phyloP scores from a whole-genome alignment of 1,140 invertebrate genomes.

The Coboldia fuscipes region DNA sequence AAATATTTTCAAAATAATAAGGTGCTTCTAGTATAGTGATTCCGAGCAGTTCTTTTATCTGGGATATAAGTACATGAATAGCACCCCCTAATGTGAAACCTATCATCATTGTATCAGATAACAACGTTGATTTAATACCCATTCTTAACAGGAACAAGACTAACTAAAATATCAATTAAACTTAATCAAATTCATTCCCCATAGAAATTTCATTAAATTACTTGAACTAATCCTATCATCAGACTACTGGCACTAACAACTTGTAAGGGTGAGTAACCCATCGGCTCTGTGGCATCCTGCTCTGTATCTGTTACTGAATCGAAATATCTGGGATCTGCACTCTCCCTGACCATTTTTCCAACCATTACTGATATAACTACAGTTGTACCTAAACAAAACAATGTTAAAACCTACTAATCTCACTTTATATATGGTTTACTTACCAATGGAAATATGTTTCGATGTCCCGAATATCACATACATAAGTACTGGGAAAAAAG shows the following conservation, averaged over 20 bases:
- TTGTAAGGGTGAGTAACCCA: constrained; percentile 32
- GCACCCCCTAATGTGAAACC: constrained; percentile 63
- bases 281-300: constrained; percentile 3
- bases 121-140: constrained; percentile 54
- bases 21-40: constrained; percentile 32
- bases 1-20: constrained; percentile 44
- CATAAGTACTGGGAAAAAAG: constrained; percentile 71
- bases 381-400: constrained; percentile 48
- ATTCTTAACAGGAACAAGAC: constrained; percentile 55
- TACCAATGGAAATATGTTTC: constrained; percentile 68
- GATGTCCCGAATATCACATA: constrained; percentile 79
- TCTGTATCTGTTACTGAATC: constrained; percentile 4
- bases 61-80: constrained; percentile 64
- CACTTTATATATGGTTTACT: background rate
- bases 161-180: constrained; percentile 24
- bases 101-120: constrained; percentile 68
- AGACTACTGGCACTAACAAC: constrained; percentile 44
- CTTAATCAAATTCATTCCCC: background rate
- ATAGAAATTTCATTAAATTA: constrained; percentile 15
- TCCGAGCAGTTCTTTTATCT: constrained; percentile 66
- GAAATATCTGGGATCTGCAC: constrained; percentile 5
- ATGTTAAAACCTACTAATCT: too few species aligned
- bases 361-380: constrained; percentile 67
- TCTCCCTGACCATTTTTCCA: constrained; percentile 33
- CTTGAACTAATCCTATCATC: constrained; percentile 45